Conservation (phyloP, 1,140 invertebrate species). For the Drosophila busckii region DNA sequence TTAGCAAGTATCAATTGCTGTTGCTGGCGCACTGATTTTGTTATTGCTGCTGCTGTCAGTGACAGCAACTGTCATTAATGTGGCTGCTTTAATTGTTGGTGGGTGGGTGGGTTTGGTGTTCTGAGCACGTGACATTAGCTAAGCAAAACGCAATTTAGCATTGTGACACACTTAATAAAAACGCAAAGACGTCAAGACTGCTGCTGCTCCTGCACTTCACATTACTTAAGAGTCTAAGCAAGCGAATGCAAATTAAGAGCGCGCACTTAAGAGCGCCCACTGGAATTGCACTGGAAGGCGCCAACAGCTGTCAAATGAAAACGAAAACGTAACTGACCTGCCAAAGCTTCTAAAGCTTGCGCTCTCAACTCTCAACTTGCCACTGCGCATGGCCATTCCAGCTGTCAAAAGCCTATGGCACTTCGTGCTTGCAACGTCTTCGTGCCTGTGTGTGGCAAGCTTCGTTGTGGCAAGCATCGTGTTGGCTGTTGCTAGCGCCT, state of each 20-base stretch:
- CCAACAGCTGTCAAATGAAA: conserved; percentile 35
- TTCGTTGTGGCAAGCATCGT: conserved; percentile 16
- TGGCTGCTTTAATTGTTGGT: conserved; percentile 1
- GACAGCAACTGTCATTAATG: conserved; percentile 15
- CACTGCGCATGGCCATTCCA: conserved; percentile 27
- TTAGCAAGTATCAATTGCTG: conserved; percentile 50
- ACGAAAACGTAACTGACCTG: conserved; percentile 44
- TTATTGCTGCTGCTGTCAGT: not conserved
- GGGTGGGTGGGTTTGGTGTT: too few species aligned
- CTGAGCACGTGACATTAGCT: conserved; percentile 57
- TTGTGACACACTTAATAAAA: conserved; percentile 65
- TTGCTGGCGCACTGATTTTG: conserved; percentile 41
- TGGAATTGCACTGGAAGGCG: conserved; percentile 52
- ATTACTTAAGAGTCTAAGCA: too few species aligned
- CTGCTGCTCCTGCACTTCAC: too few species aligned
- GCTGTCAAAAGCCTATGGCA: conserved; percentile 26
- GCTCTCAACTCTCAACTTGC: not conserved
- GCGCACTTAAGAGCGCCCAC: conserved; percentile 9
- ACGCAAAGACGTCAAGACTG: too few species aligned
- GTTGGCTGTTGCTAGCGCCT: conserved; percentile 15
- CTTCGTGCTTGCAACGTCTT: conserved; percentile 35
- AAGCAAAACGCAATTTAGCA: conserved; percentile 50
- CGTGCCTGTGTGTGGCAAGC: not conserved
- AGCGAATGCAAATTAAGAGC: conserved; percentile 13
- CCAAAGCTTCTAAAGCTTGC: conserved; percentile 38